Base-by-base conservation (phyloP, 2,888 invertebrate species). In the Lottia gigantea region DNA sequence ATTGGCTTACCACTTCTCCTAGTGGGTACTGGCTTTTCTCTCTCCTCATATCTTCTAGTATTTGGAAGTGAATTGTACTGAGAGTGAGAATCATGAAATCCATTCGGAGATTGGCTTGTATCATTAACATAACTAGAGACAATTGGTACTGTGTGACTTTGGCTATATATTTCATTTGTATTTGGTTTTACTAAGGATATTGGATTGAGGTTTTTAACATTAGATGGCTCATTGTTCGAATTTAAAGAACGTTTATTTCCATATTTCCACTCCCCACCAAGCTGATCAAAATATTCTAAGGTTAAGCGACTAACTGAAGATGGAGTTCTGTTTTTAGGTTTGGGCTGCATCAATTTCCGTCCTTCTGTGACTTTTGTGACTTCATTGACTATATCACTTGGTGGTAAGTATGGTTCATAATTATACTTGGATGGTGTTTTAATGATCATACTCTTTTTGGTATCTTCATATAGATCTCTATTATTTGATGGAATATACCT, bases 201-300 rank as follows among this genome's bases (percentile, higher is more conserved):
- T 40, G 40, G 40, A 6, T 40, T 40, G 11, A 40, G 1, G 11
- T 40, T 40, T 40, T 40, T 8, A 16, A 45, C 11, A 40, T 31
- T 63, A 15, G 11, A n/a, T 26, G 63, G 11, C 16, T 16, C 16
- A 63, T 16, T 2, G 19, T n/a, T 23, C 19, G 23, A 55, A 68
- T 25, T 62, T 16, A 45, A 15, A 46, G 46, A 8, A 11, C 46
- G 19, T 61, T 61, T 62, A 31, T 66, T 40, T 31, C 70, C 77
- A n/a, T 47, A 66, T 64, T 78, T 73, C 83, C 82, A 83, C 68
- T 85, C 83, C 62, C 73, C 72, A 6, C 81, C 83, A 31, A 85
- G 74, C 64, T 78, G 78, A 62, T 82, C 79, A 15, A 84, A 72
- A 68, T 83, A 84, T 62, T 84, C 77, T 26, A 82, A 68, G 0